phyloP scores from a whole-genome alignment of 1,140 invertebrate genomes.

The Copidosoma floridanum region DNA sequence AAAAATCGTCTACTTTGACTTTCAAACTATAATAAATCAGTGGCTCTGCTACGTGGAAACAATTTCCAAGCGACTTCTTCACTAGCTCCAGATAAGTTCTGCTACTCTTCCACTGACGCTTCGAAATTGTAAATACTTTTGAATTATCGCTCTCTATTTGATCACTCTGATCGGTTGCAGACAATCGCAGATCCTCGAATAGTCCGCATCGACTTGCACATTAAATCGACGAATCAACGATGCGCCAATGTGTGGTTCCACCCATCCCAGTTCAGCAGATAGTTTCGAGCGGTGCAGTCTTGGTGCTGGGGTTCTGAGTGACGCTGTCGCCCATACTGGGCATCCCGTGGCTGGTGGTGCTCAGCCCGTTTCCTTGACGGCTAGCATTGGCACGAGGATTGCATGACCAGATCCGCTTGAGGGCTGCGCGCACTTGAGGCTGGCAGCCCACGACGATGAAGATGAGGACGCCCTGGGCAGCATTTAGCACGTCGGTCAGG shows the following conservation, averaged over 20 bases:
- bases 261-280: conserved; percentile 58
- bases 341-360: conserved; percentile 69
- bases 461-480: conserved; percentile 83
- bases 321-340: conserved; percentile 74
- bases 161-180: too few species aligned
- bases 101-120: too few species aligned
- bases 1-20: too few species aligned
- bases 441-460: conserved; percentile 86
- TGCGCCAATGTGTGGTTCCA: too few species aligned
- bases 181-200: not conserved
- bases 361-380: conserved; percentile 57
- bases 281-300: conserved; percentile 60
- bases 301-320: conserved; percentile 70
- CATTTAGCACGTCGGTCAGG: conserved; percentile 77
- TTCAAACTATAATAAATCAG: too few species aligned
- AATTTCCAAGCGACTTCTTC: too few species aligned
- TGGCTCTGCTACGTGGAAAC: too few species aligned
- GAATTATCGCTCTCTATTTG: too few species aligned
- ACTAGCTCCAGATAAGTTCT: too few species aligned
- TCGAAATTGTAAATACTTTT: not conserved
- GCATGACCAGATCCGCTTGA: conserved; percentile 65
- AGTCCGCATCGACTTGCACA: too few species aligned
- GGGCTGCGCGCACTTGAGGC: conserved; percentile 73
- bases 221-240: too few species aligned
- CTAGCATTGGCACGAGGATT: conserved; percentile 58